These are phyloP conservation scores for Mastomys natalensis DNA, from an alignment of 2,113 vertebrate genomes.

Conservation along the genomic window DNA sequence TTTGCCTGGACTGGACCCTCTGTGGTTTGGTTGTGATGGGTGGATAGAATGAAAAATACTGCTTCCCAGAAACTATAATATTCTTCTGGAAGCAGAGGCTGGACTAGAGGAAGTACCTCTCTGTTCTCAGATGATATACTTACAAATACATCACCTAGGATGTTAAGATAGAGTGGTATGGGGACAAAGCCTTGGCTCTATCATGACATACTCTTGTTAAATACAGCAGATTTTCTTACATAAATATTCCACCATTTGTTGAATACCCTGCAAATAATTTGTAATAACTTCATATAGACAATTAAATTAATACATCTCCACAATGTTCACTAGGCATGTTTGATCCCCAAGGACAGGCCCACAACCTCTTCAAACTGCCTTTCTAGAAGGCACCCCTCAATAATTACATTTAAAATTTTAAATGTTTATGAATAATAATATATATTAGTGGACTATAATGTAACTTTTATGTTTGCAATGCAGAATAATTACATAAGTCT, in stretches of 20 bases:
- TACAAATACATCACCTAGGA: neutral
- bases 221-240: neutral
- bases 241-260: neutral
- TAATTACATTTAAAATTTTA: neutral
- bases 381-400: neutral
- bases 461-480: neutral
- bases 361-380: neutral
- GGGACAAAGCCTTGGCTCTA: neutral
- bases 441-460: neutral
- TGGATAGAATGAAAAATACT: neutral
- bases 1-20: neutral
- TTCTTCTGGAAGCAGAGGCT: neutral
- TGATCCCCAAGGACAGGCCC: neutral
- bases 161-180: neutral
- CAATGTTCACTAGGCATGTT: neutral
- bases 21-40: neutral
- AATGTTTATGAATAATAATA: neutral
- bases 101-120: no score
- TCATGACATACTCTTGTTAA: neutral
- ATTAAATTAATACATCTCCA: neutral
- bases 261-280: neutral
- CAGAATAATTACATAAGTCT: neutral
- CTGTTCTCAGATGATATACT: neutral
- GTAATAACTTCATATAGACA: neutral
- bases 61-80: neutral